A percentile compares a stretch with the other conserved stretches of the same genome.
Conservation (phyloP, 1,140 invertebrate genomes). For the Gyrodactylus salaris region DNA sequence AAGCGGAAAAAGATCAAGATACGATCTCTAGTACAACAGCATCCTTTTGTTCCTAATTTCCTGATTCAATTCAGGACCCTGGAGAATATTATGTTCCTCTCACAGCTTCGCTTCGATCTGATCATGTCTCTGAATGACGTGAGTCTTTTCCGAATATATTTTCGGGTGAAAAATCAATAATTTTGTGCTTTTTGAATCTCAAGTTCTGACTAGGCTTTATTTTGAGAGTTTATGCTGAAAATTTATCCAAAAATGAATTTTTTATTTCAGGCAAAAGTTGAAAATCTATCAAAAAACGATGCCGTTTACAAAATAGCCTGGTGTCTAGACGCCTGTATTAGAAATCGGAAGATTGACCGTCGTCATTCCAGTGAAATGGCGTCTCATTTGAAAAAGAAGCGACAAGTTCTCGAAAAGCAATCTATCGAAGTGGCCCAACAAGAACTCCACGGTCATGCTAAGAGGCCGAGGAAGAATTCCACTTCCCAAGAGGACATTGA, state of each 20-base stretch:
- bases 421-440: not conserved
- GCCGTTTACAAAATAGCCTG: not conserved
- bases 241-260: not conserved
- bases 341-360: not conserved
- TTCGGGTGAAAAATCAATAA: too few species aligned
- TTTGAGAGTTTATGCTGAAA: too few species aligned
- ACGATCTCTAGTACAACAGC: not conserved
- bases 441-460: not conserved
- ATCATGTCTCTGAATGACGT: not conserved
- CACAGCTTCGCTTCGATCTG: not conserved
- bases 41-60: not conserved
- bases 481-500: not conserved
- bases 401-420: not conserved
- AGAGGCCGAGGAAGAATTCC: not conserved
- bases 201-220: too few species aligned
- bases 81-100: not conserved
- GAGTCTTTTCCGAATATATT: too few species aligned
- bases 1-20: not conserved
- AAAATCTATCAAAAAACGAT: not conserved
- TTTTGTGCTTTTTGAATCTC: too few species aligned
- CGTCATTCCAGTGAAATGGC: not conserved
- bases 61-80: not conserved
- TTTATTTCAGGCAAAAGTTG: not conserved
- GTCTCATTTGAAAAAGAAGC: not conserved
- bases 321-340: not conserved